Evolutionary conservation across 2,797 vertebrate species (phyloP).

Genomic region (Antrozous pallidus): DNA sequence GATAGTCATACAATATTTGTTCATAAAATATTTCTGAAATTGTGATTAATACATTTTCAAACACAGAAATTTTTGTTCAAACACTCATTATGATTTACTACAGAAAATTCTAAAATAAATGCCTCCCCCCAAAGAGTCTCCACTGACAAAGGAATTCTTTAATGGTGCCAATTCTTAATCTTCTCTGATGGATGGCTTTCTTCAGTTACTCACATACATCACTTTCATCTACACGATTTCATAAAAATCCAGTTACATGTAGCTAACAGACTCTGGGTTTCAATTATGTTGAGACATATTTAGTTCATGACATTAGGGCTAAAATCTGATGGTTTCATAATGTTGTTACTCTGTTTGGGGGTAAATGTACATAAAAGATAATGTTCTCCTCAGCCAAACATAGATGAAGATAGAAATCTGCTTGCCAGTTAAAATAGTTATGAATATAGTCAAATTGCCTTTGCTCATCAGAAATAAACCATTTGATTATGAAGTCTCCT

Average conservation of each 20-base stretch:
- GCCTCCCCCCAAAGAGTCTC: neutral
- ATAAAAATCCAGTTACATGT: neutral
- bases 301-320: neutral
- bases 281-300: neutral
- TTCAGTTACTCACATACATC: neutral
- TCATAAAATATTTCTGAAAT: conserved; percentile 5
- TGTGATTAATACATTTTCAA: conserved; percentile 11
- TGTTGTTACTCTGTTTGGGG: neutral
- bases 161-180: neutral
- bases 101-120: conserved; percentile 5
- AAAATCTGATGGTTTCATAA: neutral
- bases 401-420: neutral
- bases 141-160: neutral
- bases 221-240: neutral
- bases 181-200: neutral
- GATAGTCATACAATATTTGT: neutral
- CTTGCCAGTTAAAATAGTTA: neutral
- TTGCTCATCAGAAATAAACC: neutral
- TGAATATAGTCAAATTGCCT: neutral
- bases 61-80: neutral
- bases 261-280: neutral
- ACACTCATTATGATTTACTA: neutral
- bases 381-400: neutral
- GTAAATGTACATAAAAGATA: neutral
- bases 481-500: neutral